A percentile compares a stretch with the other conserved stretches of the same genome.
Evolutionary conservation across 35 echinoderm and acorn worm genomes (phyloP).

Genomic region (Heliocidaris erythrogramma): DNA sequence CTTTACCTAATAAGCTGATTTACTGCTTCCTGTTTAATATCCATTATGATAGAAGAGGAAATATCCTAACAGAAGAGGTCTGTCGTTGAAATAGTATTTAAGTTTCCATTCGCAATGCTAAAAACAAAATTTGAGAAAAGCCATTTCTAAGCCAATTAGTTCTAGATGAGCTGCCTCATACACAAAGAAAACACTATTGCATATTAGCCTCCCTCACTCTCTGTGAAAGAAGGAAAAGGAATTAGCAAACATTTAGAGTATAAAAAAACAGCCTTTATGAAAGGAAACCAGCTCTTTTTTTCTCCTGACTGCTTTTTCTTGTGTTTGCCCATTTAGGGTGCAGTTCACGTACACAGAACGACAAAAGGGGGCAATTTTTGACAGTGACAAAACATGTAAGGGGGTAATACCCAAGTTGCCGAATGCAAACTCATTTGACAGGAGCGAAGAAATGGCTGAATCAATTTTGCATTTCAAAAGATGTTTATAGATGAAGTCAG

Average conservation of each 20-base stretch:
- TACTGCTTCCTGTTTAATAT: constrained; percentile 14
- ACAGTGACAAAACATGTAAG: constrained; percentile 19
- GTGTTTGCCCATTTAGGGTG: constrained; percentile 43
- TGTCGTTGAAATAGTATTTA: not conserved
- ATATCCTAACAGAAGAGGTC: not conserved
- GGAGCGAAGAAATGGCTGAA: constrained; percentile 17
- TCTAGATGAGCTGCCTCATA: not conserved
- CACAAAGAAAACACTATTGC: constrained; percentile 27
- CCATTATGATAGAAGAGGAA: not conserved
- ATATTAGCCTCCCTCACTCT: not conserved
- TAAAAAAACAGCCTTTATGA: not conserved
- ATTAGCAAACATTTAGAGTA: constrained; percentile 43
- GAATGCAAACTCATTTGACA: constrained; percentile 33
- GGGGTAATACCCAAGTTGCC: not conserved
- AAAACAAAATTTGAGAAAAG: constrained; percentile 15
- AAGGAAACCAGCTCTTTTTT: constrained; percentile 13
- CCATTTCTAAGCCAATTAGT: constrained; percentile 38
- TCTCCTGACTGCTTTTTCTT: not conserved
- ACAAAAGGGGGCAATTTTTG: constrained; percentile 24
- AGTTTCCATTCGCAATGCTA: not conserved
- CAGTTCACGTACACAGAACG: not conserved
- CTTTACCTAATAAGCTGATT: not conserved
- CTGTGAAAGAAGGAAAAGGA: not conserved
- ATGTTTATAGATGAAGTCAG: constrained; percentile 28
- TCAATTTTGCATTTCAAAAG: constrained; percentile 21